Conservation (phyloP, 2,797 vertebrate species). For the Cercopithecus mitis region DNA sequence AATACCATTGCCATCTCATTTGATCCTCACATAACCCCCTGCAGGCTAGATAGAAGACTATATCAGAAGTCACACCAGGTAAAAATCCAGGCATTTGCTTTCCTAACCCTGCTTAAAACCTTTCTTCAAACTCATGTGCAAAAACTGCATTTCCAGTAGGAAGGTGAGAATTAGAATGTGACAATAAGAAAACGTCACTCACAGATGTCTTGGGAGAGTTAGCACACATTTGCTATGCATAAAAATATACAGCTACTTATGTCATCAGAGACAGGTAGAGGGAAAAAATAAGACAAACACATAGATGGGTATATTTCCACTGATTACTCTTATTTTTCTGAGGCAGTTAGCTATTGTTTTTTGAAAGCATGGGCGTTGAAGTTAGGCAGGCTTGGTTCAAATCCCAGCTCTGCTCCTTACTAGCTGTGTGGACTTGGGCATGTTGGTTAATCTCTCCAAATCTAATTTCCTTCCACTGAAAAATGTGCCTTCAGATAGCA, state of each 20-base stretch:
- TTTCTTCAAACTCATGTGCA: constrained; percentile 25
- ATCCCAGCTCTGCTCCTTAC: not conserved
- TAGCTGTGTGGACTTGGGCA: not conserved
- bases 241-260: not conserved
- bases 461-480: not conserved
- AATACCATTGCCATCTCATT: not conserved
- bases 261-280: not conserved
- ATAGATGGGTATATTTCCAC: accelerated
- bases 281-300: not conserved
- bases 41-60: not conserved
- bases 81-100: constrained; percentile 56
- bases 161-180: constrained; percentile 73
- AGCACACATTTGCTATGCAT: constrained; percentile 43
- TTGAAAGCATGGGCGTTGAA: not conserved
- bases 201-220: constrained; percentile 51
- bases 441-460: not conserved
- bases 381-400: not conserved
- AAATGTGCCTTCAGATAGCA: not conserved
- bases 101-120: constrained; percentile 53
- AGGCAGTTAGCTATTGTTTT: not conserved
- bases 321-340: not conserved
- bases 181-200: not conserved
- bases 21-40: not conserved
- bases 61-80: not conserved
- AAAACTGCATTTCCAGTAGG: constrained; percentile 39